Percentiles rank a stretch among this genome's conserved stretches.
Evolutionary conservation across 2,888 invertebrate genomes (phyloP).

Genomic region (Allacma fusca): DNA sequence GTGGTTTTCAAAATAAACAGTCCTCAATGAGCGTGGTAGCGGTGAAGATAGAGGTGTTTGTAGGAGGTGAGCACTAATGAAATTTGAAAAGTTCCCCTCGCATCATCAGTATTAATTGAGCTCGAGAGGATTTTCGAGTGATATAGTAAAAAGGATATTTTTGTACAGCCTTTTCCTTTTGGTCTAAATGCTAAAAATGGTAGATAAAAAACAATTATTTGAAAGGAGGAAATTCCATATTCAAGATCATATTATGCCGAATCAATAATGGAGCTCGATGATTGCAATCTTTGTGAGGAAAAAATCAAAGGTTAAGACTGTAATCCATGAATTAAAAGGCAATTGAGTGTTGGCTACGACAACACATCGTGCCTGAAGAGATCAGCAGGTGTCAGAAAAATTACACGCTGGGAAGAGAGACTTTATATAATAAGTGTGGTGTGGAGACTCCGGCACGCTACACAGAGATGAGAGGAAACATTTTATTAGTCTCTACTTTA

Average conservation of each 20-base stretch:
- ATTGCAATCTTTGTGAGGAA: neutral
- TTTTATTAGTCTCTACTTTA: conserved; percentile 23
- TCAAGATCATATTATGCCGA: no score
- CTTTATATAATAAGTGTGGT: neutral
- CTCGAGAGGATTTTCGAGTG: neutral
- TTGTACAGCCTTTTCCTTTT: no score
- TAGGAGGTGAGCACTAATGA: neutral
- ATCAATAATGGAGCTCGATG: neutral
- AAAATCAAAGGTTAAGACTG: conserved; percentile 17
- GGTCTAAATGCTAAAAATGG: no score
- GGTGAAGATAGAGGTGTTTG: no score
- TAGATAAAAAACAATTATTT: no score
- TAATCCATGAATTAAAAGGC: neutral
- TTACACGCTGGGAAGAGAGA: neutral
- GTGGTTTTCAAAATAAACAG: no score
- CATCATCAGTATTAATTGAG: conserved; percentile 2
- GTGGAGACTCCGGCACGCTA: no score
- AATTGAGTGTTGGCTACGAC: neutral
- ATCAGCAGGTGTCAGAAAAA: conserved; percentile 39
- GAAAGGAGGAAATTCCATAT: no score
- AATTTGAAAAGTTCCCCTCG: neutral
- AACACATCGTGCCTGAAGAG: conserved; percentile 10
- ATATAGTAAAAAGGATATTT: neutral
- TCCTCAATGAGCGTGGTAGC: no score
- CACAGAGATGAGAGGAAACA: neutral